Percentiles rank a stretch among this genome's conserved stretches.
Evolutionary conservation across 2,888 invertebrate genomes (phyloP).

Genomic region (Synergus laeviventris): DNA sequence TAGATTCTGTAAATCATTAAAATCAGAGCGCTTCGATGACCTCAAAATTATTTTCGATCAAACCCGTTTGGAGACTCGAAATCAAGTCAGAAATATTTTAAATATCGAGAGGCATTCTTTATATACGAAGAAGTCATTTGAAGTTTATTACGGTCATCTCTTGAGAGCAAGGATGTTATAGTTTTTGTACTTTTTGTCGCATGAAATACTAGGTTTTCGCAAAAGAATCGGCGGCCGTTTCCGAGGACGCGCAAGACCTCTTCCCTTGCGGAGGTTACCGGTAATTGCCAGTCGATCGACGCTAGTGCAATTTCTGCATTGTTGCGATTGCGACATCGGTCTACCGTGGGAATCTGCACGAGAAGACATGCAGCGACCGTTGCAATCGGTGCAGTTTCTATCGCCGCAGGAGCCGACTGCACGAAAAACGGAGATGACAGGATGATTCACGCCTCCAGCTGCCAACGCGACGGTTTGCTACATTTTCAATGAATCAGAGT

Average conservation of each 20-base stretch:
- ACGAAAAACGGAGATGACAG: slow-evolving; percentile 56
- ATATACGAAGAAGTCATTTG: background rate
- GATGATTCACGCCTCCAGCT: slow-evolving; percentile 54
- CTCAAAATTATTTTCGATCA: slow-evolving; percentile 1
- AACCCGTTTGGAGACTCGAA: background rate
- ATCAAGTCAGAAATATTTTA: background rate
- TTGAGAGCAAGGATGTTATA: background rate
- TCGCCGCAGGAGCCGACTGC: slow-evolving; percentile 38
- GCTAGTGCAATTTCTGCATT: slow-evolving; percentile 64
- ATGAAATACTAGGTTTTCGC: slow-evolving; percentile 45
- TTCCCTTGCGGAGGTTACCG: slow-evolving; percentile 41
- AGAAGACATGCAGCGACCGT: slow-evolving; percentile 17
- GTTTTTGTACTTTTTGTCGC: background rate
- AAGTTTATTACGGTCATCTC: background rate
- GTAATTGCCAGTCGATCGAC: slow-evolving; percentile 60
- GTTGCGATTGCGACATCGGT: slow-evolving; percentile 66
- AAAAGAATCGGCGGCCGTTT: slow-evolving; percentile 42
- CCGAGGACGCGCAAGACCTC: slow-evolving; percentile 46
- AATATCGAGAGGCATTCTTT: too few species aligned
- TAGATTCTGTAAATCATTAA: slow-evolving; percentile 6
- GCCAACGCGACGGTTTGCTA: slow-evolving; percentile 45
- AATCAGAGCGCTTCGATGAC: slow-evolving; percentile 13
- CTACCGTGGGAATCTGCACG: slow-evolving; percentile 62
- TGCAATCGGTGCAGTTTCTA: slow-evolving; percentile 33
- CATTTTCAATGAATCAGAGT: slow-evolving; percentile 57